Percentiles rank a stretch among this genome's conserved stretches.
These are phyloP conservation scores for Pagrus major DNA, from an alignment of 2,113 vertebrate genomes.

Conservation along the genomic window DNA sequence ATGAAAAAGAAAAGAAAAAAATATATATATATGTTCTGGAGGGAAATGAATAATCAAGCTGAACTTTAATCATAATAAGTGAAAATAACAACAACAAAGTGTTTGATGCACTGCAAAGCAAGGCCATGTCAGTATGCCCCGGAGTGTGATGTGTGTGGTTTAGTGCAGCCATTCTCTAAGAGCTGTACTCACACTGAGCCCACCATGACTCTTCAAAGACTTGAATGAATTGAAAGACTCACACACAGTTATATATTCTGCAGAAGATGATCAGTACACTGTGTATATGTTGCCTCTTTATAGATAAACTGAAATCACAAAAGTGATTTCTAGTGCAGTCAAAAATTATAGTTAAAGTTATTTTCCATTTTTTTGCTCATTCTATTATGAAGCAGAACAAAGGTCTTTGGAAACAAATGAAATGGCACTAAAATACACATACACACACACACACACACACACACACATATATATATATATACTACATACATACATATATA, in stretches of 20 bases:
- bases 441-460: no score
- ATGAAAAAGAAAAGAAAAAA: no score
- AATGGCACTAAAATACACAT: no score
- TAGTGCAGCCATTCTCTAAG: slow-evolving; percentile 9
- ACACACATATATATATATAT: no score
- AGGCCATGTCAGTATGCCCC: slow-evolving; percentile 30
- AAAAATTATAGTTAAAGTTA: no score
- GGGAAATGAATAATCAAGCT: slow-evolving; percentile 40
- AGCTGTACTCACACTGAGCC: background rate
- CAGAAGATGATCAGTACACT: background rate
- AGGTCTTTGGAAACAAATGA: no score
- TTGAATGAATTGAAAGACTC: background rate
- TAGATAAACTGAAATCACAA: background rate
- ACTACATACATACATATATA: no score
- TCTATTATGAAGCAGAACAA: background rate
- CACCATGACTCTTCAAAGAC: background rate
- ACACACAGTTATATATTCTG: background rate
- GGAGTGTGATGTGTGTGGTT: slow-evolving; percentile 30
- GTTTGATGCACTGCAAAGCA: slow-evolving; percentile 51
- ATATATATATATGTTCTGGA: slow-evolving; percentile 31
- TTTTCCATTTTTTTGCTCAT: background rate
- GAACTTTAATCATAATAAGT: slow-evolving; percentile 46
- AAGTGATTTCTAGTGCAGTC: background rate
- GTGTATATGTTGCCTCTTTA: background rate
- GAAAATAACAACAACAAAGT: slow-evolving; percentile 50